Base-by-base conservation (phyloP, 2,888 invertebrate species). In the Leptinotarsa juncta region DNA sequence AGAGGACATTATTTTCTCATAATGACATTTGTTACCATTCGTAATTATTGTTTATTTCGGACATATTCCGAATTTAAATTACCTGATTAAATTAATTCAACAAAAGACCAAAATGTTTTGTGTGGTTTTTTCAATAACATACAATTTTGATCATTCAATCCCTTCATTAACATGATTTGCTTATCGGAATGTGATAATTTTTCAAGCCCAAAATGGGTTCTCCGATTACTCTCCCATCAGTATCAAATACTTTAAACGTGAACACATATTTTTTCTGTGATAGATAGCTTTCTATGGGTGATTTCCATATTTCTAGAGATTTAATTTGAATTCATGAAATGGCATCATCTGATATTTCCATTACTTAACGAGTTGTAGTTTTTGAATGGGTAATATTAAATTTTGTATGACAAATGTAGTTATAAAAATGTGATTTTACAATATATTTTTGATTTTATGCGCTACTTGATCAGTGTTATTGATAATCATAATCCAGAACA, bases 1-100 rank as follows among this genome's bases (percentile, higher is more conserved):
- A 82, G 78, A 77, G 79, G 82, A 83, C 82, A 82, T 82, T 79
- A 82, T 82, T 83, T 84, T 83, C 82, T 80, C 79, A 80, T 83
- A 83, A 84, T 84, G 82, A 83, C 83, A 82, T 83, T 83, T 80
- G 82, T 82, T 81, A 77, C 79, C 78, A 78, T 71, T 76, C 78
- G 77, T 82, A 81, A 83, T 82, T 82, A 80, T 75, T 80, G 78
- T 79, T 79, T 81, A 81, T 80, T 78, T 73, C 79, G 73, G 74
- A 77, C 76, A 67, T 71, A 77, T 78, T 76, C 76, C 73, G 79
- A 81, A 80, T 81, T 79, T 80, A 81, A 80, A 81, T 81, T 78
- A 76, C 75, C 74, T 77, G 76, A 81, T 81, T 81, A 79, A 75
- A 75, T 72, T 70, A 74, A 77, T 75, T 67, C 70, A 70, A 78